These are phyloP conservation scores for Syrrhaptes paradoxus DNA, from an alignment of 2,113 vertebrate species.

Conservation along the genomic window DNA sequence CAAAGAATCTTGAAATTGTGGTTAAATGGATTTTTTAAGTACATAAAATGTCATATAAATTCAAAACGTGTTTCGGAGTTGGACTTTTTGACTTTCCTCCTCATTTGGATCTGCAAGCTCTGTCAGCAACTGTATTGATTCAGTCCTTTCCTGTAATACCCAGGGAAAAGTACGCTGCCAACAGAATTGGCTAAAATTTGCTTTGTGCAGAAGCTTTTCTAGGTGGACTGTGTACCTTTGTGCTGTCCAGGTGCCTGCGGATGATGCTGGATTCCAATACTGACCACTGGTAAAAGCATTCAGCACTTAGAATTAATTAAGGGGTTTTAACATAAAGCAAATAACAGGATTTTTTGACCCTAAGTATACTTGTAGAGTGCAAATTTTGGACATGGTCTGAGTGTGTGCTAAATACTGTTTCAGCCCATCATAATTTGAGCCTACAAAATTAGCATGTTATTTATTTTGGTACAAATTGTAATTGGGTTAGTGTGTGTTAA, in stretches of 20 bases:
- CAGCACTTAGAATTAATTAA: background rate
- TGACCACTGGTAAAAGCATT: background rate
- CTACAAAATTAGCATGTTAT: background rate
- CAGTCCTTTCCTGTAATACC: background rate
- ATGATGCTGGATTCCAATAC: background rate
- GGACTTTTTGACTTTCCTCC: background rate
- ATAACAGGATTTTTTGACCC: background rate
- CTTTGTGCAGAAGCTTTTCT: background rate
- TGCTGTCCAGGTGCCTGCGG: fast-evolving
- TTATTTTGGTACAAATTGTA: background rate
- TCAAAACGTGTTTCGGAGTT: background rate
- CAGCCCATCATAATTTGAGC: background rate
- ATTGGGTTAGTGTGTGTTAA: background rate
- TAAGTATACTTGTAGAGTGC: background rate
- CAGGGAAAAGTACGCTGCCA: background rate
- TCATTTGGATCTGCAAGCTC: background rate
- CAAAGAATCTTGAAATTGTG: background rate
- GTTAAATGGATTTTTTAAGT: background rate
- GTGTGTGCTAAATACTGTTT: background rate
- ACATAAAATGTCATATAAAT: background rate
- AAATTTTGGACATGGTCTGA: background rate
- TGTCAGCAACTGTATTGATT: background rate
- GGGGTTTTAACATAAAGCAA: background rate
- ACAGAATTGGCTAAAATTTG: background rate
- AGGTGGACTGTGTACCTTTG: fast-evolving